Conservation (phyloP, 2,888 invertebrate genomes). For the Galeruca laticollis region DNA sequence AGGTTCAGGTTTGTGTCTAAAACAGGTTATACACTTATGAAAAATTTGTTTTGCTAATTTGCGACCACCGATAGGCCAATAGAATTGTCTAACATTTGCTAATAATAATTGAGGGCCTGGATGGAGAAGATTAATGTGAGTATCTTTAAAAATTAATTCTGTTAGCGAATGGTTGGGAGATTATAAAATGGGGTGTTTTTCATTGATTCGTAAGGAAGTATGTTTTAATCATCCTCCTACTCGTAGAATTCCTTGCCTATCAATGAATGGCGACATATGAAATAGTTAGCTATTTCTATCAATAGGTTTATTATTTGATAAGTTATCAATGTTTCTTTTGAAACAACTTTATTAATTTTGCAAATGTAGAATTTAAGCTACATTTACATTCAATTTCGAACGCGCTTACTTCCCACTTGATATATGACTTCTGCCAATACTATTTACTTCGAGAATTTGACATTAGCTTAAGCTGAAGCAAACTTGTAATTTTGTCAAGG, state of each 20-base stretch:
- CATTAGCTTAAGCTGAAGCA: too few species aligned
- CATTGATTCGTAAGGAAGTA: not conserved
- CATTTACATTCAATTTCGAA: too few species aligned
- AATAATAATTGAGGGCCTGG: not conserved
- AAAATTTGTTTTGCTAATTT: not conserved
- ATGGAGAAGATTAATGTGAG: not conserved
- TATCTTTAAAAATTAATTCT: not conserved
- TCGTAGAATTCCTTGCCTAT: not conserved
- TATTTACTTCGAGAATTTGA: too few species aligned
- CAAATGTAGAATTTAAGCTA: too few species aligned
- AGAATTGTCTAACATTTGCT: not conserved
- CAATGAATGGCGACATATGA: slow-evolving; percentile 2
- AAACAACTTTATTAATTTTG: too few species aligned
- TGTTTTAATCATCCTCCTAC: not conserved
- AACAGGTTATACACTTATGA: not conserved
- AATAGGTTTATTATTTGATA: not conserved
- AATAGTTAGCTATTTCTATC: not conserved
- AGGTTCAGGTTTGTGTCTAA: too few species aligned
- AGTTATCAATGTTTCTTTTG: not conserved
- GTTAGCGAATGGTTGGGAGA: not conserved
- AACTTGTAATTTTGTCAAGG: too few species aligned
- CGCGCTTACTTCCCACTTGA: too few species aligned
- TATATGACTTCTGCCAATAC: too few species aligned
- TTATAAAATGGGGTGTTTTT: not conserved
- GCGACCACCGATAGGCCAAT: too few species aligned